phyloP scores from a whole-genome alignment of 2,797 vertebrate genomes.

The Florisuga fusca region DNA sequence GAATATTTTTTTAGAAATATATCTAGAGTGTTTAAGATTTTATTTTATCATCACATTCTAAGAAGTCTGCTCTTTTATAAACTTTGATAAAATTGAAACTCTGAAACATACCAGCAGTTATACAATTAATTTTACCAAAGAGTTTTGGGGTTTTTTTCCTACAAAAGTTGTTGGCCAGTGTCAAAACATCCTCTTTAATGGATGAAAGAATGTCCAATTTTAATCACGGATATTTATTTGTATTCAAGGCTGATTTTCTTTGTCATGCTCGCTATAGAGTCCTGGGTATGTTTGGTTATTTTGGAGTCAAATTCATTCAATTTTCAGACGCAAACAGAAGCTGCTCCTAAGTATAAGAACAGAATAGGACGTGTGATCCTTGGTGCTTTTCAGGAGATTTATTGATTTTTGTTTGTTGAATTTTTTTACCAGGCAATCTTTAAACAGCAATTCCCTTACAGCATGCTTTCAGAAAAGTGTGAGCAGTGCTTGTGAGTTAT shows the following conservation, averaged over 20 bases:
- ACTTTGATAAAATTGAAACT: background rate
- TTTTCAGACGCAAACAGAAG: background rate
- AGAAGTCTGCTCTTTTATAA: background rate
- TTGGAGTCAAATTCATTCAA: background rate
- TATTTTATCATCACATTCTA: background rate
- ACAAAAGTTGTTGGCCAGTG: background rate
- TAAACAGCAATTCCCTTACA: background rate
- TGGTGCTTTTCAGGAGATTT: background rate
- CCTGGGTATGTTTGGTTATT: background rate
- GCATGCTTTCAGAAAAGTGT: background rate
- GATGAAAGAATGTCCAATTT: background rate
- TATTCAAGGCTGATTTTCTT: background rate
- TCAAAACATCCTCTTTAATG: background rate
- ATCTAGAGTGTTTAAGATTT: background rate
- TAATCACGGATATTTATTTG: background rate
- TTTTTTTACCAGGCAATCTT: background rate
- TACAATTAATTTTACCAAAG: background rate
- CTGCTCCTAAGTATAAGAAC: background rate
- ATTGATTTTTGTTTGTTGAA: background rate
- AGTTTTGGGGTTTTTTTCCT: background rate
- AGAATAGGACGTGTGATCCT: rapidly evolving
- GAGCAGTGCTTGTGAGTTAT: background rate
- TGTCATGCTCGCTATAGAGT: background rate
- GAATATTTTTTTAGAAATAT: rapidly evolving
- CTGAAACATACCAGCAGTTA: background rate